Evolutionary conservation across 2,113 vertebrate species (phyloP).

Genomic region (Callithrix jacchus): DNA sequence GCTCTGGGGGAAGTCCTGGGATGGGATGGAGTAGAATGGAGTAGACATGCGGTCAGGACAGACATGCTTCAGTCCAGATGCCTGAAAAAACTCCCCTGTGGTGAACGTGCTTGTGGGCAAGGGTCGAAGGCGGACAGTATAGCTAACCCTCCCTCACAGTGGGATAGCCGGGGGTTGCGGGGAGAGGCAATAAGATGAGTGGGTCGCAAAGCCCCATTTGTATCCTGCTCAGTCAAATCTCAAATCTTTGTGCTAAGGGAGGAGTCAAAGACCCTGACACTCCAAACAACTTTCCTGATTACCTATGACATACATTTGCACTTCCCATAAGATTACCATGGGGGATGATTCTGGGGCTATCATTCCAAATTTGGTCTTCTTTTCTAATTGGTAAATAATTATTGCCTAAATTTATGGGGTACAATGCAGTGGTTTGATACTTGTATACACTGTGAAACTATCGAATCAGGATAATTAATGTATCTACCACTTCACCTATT

Average conservation of each 20-base stretch:
- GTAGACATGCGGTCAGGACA: neutral
- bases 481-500: neutral
- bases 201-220: neutral
- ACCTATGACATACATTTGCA: neutral
- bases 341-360: neutral
- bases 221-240: neutral
- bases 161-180: rapidly evolving
- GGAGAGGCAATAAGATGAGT: neutral
- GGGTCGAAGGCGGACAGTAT: neutral
- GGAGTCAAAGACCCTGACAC: neutral
- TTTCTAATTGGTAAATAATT: neutral
- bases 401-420: too few species aligned
- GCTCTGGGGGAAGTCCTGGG: neutral
- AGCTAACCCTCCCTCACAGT: neutral
- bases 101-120: neutral
- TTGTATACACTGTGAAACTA: neutral
- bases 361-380: neutral
- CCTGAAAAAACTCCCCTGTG: neutral
- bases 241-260: neutral
- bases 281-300: neutral
- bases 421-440: neutral
- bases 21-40: too few species aligned
- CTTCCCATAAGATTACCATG: neutral
- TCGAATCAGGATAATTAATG: neutral
- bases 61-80: neutral